These are phyloP conservation scores for Schizaphis graminum DNA, from an alignment of 2,888 invertebrate genomes.

Conservation along the genomic window DNA sequence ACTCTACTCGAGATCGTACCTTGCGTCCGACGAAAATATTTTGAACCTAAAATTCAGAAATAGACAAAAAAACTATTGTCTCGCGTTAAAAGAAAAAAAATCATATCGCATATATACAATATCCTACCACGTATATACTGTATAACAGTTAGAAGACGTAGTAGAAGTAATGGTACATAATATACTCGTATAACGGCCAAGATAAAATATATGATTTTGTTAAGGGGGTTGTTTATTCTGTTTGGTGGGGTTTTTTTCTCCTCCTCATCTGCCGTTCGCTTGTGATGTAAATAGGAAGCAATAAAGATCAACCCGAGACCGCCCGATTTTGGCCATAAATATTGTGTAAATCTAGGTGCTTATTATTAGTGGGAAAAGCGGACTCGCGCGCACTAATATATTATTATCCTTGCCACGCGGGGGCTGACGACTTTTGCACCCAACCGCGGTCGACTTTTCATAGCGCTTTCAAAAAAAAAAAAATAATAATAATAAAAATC, in stretches of 20 bases:
- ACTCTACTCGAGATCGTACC: background rate
- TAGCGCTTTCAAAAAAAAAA: background rate
- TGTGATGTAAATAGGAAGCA: constrained; percentile 53
- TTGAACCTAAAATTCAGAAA: background rate
- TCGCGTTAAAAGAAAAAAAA: background rate
- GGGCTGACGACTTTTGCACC: constrained; percentile 8
- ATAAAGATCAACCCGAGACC: constrained; percentile 53
- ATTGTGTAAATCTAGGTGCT: constrained; percentile 58
- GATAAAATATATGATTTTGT: constrained; percentile 38
- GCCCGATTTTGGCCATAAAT: constrained; percentile 42
- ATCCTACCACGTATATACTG: background rate
- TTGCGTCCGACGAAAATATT: background rate
- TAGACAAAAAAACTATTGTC: background rate
- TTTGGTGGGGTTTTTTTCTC: background rate
- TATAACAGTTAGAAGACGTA: background rate
- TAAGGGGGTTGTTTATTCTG: constrained; percentile 44
- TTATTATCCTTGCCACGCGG: background rate
- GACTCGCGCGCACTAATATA: constrained; percentile 6
- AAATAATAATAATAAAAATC: background rate
- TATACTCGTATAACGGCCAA: background rate
- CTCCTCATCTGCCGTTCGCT: background rate
- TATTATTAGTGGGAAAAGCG: constrained; percentile 47
- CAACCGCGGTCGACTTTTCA: background rate
- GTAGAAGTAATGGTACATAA: background rate
- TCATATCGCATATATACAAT: background rate